Evolutionary conservation across 2,113 vertebrate genomes (phyloP).

Genomic region (Centropus bengalensis): DNA sequence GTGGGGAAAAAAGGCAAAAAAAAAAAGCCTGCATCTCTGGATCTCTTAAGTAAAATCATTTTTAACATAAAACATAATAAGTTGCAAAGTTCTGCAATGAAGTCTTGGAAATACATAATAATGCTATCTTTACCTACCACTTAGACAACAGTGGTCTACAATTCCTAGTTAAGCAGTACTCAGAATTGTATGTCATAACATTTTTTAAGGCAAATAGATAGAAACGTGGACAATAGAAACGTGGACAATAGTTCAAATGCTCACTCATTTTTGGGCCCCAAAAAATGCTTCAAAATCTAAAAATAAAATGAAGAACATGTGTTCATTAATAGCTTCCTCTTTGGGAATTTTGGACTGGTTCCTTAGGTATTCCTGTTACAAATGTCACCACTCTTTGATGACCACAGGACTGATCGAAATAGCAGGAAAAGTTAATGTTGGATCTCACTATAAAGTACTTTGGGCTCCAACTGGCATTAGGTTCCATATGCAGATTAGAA

Average conservation of each 20-base stretch:
- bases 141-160: background rate
- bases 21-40: background rate
- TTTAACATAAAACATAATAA: background rate
- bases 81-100: background rate
- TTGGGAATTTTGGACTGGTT: conserved; percentile 4
- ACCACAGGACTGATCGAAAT: conserved; percentile 45
- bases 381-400: conserved; percentile 44
- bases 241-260: background rate
- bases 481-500: conserved; percentile 68
- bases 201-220: conserved; percentile 30
- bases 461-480: conserved; percentile 25
- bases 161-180: background rate
- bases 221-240: background rate
- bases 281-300: background rate
- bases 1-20: too few species aligned
- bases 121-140: background rate
- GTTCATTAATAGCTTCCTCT: conserved; percentile 31
- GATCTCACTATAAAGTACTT: conserved; percentile 30
- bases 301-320: background rate
- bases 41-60: background rate
- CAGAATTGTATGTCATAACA: background rate
- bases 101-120: background rate
- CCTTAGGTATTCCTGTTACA: conserved; percentile 8
- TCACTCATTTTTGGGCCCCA: background rate
- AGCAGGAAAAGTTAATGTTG: conserved; percentile 4